Percentiles rank a stretch among this genome's conserved stretches.
Evolutionary conservation across 2,797 vertebrate species (phyloP).

Genomic region (Thripadectes ignobilis): DNA sequence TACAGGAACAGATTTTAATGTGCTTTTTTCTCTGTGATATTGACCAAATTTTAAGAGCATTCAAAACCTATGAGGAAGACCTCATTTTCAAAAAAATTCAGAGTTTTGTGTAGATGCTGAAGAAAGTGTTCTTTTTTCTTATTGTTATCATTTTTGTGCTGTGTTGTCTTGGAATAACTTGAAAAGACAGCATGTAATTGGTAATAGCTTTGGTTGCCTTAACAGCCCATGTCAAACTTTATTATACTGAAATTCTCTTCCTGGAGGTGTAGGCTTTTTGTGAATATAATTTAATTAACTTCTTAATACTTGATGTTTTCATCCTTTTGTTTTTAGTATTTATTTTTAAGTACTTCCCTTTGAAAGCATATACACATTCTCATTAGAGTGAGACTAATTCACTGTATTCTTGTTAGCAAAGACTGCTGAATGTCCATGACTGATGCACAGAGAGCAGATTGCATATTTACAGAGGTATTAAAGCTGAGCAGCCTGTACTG

Average conservation of each 20-base stretch:
- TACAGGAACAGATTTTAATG: background rate
- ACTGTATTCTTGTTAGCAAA: background rate
- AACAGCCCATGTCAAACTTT: background rate
- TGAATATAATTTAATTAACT: background rate
- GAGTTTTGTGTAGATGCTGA: background rate
- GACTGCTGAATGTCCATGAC: background rate
- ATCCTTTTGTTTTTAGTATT: background rate
- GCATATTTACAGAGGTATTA: slow-evolving; percentile 9
- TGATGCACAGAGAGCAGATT: background rate
- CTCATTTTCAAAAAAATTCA: background rate
- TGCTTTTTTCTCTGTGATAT: background rate
- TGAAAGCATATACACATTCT: background rate
- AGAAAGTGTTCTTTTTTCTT: background rate
- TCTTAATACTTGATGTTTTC: background rate
- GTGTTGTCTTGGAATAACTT: background rate
- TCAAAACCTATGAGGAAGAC: background rate
- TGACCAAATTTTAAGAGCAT: background rate
- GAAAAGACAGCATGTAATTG: background rate
- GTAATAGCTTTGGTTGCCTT: background rate
- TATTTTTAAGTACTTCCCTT: background rate
- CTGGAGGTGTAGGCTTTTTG: background rate
- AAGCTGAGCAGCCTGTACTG: background rate
- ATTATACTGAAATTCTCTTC: background rate
- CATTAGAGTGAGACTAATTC: background rate
- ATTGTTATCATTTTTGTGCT: background rate